phyloP scores from a whole-genome alignment of 2,888 invertebrate species.

The Eueremaeus valkanovi region DNA sequence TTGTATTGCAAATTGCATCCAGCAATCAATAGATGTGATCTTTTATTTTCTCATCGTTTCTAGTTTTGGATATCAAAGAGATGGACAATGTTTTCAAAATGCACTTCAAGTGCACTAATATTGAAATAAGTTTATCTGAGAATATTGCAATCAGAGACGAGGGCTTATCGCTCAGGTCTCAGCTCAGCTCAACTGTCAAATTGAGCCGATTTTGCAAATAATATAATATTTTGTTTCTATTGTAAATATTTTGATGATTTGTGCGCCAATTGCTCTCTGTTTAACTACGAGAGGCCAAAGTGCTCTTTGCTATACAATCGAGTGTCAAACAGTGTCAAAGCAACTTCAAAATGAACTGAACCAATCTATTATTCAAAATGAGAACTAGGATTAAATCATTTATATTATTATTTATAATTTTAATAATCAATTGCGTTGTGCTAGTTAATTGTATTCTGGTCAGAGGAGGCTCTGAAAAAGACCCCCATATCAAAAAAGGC shows the following conservation, averaged over 20 bases:
- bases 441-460: slow-evolving; percentile 39
- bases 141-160: slow-evolving; percentile 10
- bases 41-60: background rate
- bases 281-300: slow-evolving; percentile 19
- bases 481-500: slow-evolving; percentile 34
- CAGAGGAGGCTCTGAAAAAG: slow-evolving; percentile 34
- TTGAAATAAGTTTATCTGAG: slow-evolving; percentile 19
- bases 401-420: background rate
- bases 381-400: slow-evolving; percentile 12
- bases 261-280: background rate
- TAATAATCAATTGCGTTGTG: background rate
- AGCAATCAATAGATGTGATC: too few species aligned
- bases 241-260: slow-evolving; percentile 32
- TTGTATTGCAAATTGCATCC: too few species aligned
- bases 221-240: background rate
- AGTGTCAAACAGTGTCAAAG: background rate
- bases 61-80: background rate
- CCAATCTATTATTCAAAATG: slow-evolving; percentile 7
- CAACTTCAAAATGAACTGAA: slow-evolving; percentile 23
- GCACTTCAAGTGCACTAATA: slow-evolving; percentile 11
- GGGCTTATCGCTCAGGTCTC: background rate
- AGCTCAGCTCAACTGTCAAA: background rate
- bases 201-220: slow-evolving; percentile 20
- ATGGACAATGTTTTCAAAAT: slow-evolving; percentile 17
- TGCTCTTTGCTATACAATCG: background rate